A percentile compares a stretch with the other conserved stretches of the same genome.
Evolutionary conservation across 2,113 vertebrate species (phyloP).

Genomic region (Eptesicus fuscus): DNA sequence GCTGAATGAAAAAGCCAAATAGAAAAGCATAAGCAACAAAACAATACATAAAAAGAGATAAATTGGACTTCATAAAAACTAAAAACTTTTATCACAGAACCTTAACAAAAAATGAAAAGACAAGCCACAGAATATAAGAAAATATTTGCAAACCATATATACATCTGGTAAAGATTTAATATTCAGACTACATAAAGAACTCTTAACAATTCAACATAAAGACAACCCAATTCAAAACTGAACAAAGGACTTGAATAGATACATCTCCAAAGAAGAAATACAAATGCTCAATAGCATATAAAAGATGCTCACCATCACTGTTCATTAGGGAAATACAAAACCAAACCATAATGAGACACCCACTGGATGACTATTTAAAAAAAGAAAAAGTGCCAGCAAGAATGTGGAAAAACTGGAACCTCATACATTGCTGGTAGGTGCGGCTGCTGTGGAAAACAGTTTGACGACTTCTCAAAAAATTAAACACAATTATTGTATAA

Average conservation of each 20-base stretch:
- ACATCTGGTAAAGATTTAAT: background rate
- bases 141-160: background rate
- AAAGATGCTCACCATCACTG: background rate
- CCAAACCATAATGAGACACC: background rate
- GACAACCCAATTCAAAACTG: background rate
- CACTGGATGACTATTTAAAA: background rate
- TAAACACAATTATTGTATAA: background rate
- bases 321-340: background rate
- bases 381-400: background rate
- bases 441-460: background rate
- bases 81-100: background rate
- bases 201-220: background rate
- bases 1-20: background rate
- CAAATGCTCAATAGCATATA: background rate
- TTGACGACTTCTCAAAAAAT: background rate
- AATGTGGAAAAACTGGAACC: background rate
- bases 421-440: background rate
- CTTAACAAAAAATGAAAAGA: background rate
- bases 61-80: background rate
- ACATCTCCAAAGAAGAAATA: conserved; percentile 1
- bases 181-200: background rate
- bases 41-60: background rate
- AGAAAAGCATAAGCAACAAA: background rate
- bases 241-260: background rate
- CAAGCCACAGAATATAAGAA: background rate